Base-by-base conservation (phyloP, 2,888 invertebrate species). In the Agrochola macilenta region DNA sequence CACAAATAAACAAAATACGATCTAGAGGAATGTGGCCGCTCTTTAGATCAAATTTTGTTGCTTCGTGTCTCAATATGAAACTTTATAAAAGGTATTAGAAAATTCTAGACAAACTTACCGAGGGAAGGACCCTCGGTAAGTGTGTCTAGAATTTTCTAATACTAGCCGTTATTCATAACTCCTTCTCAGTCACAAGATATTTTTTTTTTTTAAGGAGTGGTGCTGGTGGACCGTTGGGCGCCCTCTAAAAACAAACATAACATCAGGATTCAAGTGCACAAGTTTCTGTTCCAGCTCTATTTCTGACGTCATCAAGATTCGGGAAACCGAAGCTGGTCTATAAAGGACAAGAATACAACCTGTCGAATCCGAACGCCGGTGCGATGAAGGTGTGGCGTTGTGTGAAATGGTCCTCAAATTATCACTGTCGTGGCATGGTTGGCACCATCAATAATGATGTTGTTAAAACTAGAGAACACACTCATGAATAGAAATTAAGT, bases 361-460 rank as follows among this genome's bases (percentile, higher is more conserved):
- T 87, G 49, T 54, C 57, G 12, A 76, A 81, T 14, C 76, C 76
- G 5, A 39, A 64, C 5, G 5, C 39, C 0, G 57, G 70, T 2
- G 0, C 20, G 0, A 84, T 76, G 71, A 75, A 76, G 11, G 12
- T 60, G 30, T 87, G 87, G 87, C 81, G 81, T 2, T 87, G 87
- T 39, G 82, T 82, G 26, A 87, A 89, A 2, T 85, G 85, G 80
- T 80, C 85, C 11, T 85, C 85, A 1, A 8, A 8, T 2, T 54
- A 77, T n/a, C 74, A 30, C 4, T 91, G 91, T 70, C 79, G 84
- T 14, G 88, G 89, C 7, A 61, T 70, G 49, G 61, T 91, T 3
- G 76, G 73, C 35, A 91, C 91, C 7, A 43, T 90, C 0, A 76
- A 90, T 4, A 79, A 88, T 11, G 46, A 65, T 17, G 82, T 91